phyloP scores from a whole-genome alignment of 2,797 vertebrate species.

The Lophius americanus region DNA sequence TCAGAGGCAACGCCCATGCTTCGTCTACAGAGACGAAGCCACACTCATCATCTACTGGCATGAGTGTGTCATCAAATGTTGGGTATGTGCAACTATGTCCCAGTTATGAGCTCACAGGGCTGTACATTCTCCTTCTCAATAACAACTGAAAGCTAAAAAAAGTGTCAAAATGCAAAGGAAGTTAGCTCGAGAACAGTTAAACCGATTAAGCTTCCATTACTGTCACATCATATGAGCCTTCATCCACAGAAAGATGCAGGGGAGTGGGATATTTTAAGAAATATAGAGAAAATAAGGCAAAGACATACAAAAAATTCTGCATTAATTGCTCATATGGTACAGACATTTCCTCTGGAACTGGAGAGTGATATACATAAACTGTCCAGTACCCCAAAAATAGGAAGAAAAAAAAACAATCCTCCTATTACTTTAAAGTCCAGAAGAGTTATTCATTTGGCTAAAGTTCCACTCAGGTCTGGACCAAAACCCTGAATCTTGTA shows the following conservation, averaged over 20 bases:
- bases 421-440: constrained; percentile 78
- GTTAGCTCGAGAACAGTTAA: constrained; percentile 46
- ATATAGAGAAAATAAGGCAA: constrained; percentile 55
- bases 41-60: constrained; percentile 60
- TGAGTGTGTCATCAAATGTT: constrained; percentile 75
- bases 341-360: constrained; percentile 64
- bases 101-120: constrained; percentile 80
- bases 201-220: constrained; percentile 56
- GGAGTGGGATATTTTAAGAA: constrained; percentile 32
- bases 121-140: constrained; percentile 68
- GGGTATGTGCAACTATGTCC: constrained; percentile 77
- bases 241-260: constrained; percentile 26
- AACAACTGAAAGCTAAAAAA: constrained; percentile 67
- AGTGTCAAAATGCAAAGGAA: constrained; percentile 51
- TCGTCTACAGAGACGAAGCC: constrained; percentile 63
- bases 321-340: constrained; percentile 53
- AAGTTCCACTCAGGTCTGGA: constrained; percentile 75
- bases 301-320: constrained; percentile 68
- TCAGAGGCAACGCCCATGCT: constrained; percentile 74
- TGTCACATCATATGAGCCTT: constrained; percentile 55
- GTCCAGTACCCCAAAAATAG: constrained; percentile 73
- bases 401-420: constrained; percentile 54
- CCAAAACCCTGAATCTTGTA: constrained; percentile 78
- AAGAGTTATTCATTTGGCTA: constrained; percentile 72
- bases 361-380: constrained; percentile 70